Conservation (phyloP, 2,888 invertebrate genomes). For the Nebria salina region DNA sequence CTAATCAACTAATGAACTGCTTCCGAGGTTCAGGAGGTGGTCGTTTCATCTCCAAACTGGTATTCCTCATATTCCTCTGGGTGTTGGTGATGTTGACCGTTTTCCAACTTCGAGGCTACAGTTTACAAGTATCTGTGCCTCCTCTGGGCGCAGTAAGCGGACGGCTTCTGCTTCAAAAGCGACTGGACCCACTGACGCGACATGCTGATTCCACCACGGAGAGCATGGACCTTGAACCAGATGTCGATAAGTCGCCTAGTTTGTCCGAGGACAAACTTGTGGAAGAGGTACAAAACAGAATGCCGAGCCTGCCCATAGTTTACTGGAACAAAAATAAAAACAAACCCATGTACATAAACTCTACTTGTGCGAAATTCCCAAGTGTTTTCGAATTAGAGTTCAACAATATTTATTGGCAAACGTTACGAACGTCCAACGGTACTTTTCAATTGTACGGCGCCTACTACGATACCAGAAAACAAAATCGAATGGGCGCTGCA, state of each 20-base stretch:
- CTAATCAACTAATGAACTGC: slow-evolving; percentile 26
- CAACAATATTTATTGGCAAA: slow-evolving; percentile 95
- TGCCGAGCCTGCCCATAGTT: slow-evolving; percentile 85
- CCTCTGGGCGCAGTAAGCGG: slow-evolving; percentile 60
- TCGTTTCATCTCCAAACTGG: slow-evolving; percentile 63
- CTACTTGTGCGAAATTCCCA: slow-evolving; percentile 85
- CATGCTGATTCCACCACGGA: slow-evolving; percentile 62
- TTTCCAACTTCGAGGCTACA: slow-evolving; percentile 60
- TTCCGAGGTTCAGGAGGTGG: slow-evolving; percentile 54
- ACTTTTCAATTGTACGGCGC: slow-evolving; percentile 92
- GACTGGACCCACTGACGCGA: slow-evolving; percentile 59
- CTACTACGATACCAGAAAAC: slow-evolving; percentile 83
- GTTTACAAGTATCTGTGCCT: slow-evolving; percentile 57
- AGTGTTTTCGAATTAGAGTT: slow-evolving; percentile 91
- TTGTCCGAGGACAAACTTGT: slow-evolving; percentile 78
- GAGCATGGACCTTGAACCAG: slow-evolving; percentile 66
- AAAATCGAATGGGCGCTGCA: slow-evolving; percentile 83
- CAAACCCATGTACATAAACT: slow-evolving; percentile 74
- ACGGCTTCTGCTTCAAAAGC: slow-evolving; percentile 66
- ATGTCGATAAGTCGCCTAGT: slow-evolving; percentile 69
- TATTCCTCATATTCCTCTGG: slow-evolving; percentile 63
- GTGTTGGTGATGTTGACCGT: slow-evolving; percentile 63
- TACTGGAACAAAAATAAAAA: slow-evolving; percentile 88
- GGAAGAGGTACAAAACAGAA: slow-evolving; percentile 78
- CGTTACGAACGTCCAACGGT: slow-evolving; percentile 81